phyloP scores from a whole-genome alignment of 2,888 invertebrate species.

The Dicyrtomina minuta region DNA sequence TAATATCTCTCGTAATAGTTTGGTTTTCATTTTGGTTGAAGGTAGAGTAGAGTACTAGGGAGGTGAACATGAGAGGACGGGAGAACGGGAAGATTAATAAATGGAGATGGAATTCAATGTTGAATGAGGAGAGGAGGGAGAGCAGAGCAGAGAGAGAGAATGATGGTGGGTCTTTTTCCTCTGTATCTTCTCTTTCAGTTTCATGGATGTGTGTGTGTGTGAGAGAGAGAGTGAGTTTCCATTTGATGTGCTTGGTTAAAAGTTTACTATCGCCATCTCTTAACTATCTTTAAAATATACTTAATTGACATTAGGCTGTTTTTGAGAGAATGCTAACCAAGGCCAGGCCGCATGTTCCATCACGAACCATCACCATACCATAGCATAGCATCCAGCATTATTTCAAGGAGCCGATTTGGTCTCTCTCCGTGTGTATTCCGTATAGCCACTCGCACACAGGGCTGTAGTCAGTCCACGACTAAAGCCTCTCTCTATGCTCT shows the following conservation, averaged over 20 bases:
- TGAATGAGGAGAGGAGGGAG: neutral
- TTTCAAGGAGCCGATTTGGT: too few relatives aligned
- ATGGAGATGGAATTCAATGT: conserved; percentile 8
- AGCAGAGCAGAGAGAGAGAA: too few relatives aligned
- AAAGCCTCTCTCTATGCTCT: neutral
- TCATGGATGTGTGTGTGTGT: too few relatives aligned
- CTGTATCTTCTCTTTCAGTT: too few relatives aligned
- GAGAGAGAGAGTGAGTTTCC: too few relatives aligned
- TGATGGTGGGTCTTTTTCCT: too few relatives aligned
- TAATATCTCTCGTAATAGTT: too few relatives aligned
- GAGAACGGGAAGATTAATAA: conserved; percentile 13
- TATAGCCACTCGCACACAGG: too few relatives aligned
- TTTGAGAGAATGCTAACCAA: conserved; percentile 18
- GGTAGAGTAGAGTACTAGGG: neutral
- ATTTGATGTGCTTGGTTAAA: too few relatives aligned
- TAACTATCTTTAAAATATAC: conserved; percentile 14
- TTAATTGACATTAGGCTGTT: conserved; percentile 29
- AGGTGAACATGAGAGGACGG: neutral
- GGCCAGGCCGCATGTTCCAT: conserved; percentile 33
- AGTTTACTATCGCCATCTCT: conserved; percentile 20
- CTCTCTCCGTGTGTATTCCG: neutral
- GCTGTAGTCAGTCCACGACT: neutral
- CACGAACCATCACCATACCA: neutral
- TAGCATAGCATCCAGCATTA: too few relatives aligned
- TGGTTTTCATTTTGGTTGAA: too few relatives aligned